Percentiles rank a stretch among this genome's conserved stretches.
These are phyloP conservation scores for Myzus persicae DNA, from an alignment of 1,140 invertebrate species.

Conservation along the genomic window DNA sequence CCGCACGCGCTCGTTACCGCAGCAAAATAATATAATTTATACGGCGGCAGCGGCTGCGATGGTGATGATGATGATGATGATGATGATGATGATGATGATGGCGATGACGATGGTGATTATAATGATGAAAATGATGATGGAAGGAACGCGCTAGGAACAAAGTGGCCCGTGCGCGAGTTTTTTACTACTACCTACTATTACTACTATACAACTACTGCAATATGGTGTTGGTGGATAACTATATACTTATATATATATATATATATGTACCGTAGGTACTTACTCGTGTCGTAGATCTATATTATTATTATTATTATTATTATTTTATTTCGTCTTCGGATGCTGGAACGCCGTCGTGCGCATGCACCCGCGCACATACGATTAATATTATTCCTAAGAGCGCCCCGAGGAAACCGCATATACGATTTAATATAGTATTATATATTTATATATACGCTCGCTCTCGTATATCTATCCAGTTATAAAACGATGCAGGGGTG, in stretches of 20 bases:
- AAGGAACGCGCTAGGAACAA: neutral
- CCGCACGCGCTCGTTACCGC: neutral
- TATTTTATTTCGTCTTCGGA: neutral
- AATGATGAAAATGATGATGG: neutral
- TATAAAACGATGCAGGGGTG: neutral
- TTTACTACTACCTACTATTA: neutral
- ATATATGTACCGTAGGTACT: neutral
- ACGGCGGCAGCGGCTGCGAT: neutral
- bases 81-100: neutral
- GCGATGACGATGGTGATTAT: neutral
- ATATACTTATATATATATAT: neutral
- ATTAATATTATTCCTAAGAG: neutral
- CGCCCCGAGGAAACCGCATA: neutral
- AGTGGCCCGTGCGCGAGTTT: neutral
- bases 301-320: neutral
- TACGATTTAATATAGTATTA: neutral
- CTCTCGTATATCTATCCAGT: neutral
- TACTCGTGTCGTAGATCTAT: slow-evolving; percentile 7
- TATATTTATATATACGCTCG: neutral
- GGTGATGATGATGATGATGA: no score
- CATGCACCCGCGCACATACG: neutral
- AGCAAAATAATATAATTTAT: neutral
- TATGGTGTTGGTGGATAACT: neutral
- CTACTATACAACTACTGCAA: neutral
- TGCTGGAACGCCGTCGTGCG: neutral